Evolutionary conservation across 2,888 invertebrate species (phyloP).

Genomic region (Sarcophaga carnaria): DNA sequence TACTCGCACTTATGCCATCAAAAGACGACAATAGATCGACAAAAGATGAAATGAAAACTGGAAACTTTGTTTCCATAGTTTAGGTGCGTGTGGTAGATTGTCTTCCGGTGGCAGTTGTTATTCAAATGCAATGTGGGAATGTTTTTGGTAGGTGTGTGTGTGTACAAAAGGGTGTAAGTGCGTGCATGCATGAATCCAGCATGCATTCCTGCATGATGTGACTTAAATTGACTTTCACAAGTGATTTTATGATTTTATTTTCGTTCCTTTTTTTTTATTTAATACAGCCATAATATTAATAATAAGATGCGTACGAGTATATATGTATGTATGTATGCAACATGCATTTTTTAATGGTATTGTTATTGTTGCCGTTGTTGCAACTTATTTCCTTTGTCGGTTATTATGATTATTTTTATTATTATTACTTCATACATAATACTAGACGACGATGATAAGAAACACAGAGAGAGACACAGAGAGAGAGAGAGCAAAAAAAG

Average conservation of each 20-base stretch:
- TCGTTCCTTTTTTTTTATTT: background rate
- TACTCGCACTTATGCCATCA: background rate
- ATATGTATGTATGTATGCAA: background rate
- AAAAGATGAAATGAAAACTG: constrained; percentile 24
- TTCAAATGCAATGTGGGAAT: background rate
- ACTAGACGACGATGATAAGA: background rate
- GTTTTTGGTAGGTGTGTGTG: background rate
- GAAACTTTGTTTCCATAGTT: background rate
- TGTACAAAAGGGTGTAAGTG: background rate
- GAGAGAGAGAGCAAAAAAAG: background rate
- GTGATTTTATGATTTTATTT: constrained; percentile 37
- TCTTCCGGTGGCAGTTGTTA: background rate
- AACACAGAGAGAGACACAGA: background rate
- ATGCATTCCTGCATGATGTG: background rate
- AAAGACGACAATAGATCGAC: background rate
- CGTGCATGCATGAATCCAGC: constrained; percentile 9
- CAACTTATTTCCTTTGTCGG: constrained; percentile 40
- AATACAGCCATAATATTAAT: background rate
- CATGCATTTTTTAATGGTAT: constrained; percentile 11
- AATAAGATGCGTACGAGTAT: constrained; percentile 10
- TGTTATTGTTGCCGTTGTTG: constrained; percentile 9
- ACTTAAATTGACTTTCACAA: constrained; percentile 17
- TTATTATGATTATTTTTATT: constrained; percentile 48
- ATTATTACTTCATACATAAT: constrained; percentile 12
- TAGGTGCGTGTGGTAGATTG: background rate